These are phyloP conservation scores for Tetragonula carbonaria DNA, from an alignment of 2,888 invertebrate genomes.

Conservation along the genomic window DNA sequence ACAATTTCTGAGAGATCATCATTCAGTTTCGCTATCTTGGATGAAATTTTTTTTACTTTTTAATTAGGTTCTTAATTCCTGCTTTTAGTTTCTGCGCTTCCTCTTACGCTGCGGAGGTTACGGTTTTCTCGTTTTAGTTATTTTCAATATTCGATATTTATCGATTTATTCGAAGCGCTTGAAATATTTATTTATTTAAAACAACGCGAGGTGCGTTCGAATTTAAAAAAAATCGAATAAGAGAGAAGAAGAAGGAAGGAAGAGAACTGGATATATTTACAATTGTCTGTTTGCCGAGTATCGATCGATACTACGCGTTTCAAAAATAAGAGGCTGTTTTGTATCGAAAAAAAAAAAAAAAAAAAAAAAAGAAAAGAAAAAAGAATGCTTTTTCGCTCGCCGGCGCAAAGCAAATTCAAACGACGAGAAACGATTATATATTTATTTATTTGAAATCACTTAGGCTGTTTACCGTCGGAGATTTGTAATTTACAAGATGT, in stretches of 20 bases:
- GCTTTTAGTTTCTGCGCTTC: not conserved
- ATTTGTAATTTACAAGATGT: slow-evolving; percentile 1
- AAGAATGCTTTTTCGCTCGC: not conserved
- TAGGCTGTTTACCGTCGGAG: not conserved
- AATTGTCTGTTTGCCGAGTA: not conserved
- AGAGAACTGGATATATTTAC: not conserved
- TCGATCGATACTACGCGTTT: not conserved
- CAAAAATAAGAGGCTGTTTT: not conserved
- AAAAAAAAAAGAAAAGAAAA: too few relatives aligned
- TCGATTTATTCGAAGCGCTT: too few relatives aligned
- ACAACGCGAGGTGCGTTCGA: too few relatives aligned
- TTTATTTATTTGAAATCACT: not conserved
- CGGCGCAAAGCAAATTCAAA: not conserved
- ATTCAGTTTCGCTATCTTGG: not conserved
- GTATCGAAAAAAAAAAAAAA: not conserved
- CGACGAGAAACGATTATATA: not conserved
- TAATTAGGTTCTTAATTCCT: not conserved
- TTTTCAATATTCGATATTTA: not conserved
- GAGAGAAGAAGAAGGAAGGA: not conserved
- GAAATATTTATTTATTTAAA: too few relatives aligned
- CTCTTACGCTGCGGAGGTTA: not conserved
- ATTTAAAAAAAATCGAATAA: too few relatives aligned
- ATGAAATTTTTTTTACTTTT: not conserved
- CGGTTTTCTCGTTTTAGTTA: not conserved
- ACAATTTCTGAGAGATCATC: not conserved